phyloP scores from a whole-genome alignment of 2,888 invertebrate species.

The Parnassius orleans region DNA sequence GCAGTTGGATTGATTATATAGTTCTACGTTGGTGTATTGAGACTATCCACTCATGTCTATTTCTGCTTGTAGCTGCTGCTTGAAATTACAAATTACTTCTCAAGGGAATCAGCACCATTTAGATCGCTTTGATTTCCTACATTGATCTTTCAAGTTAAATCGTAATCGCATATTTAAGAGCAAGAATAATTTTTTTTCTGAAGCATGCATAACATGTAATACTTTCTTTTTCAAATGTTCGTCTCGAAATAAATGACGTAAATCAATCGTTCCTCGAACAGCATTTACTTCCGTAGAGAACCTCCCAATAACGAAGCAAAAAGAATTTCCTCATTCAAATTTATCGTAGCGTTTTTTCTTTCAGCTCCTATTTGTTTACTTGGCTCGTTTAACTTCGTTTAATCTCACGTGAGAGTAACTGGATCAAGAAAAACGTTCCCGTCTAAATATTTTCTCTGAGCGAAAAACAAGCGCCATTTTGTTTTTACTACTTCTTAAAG shows the following conservation, averaged over 20 bases:
- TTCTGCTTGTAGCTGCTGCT: too few species aligned
- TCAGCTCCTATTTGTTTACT: conserved; percentile 24
- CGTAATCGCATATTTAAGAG: too few species aligned
- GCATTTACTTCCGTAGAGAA: conserved; percentile 23
- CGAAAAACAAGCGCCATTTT: conserved; percentile 24
- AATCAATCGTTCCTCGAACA: conserved; percentile 23
- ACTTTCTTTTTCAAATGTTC: conserved; percentile 11
- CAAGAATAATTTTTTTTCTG: too few species aligned
- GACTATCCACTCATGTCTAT: too few species aligned
- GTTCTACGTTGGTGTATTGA: too few species aligned
- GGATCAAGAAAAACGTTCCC: conserved; percentile 23
- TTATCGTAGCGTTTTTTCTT: conserved; percentile 25
- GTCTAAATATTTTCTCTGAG: conserved; percentile 20
- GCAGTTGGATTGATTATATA: too few species aligned
- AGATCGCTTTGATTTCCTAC: too few species aligned
- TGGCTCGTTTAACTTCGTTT: conserved; percentile 27
- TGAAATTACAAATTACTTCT: too few species aligned
- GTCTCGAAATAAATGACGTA: conserved; percentile 23
- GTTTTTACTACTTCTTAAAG: conserved; percentile 21
- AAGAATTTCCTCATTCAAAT: conserved; percentile 25
- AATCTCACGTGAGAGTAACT: conserved; percentile 26
- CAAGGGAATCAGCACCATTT: too few species aligned
- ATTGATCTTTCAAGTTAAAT: too few species aligned
- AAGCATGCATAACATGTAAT: too few species aligned
- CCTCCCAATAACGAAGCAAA: conserved; percentile 22